A percentile compares a stretch with the other conserved stretches of the same genome.
These are phyloP conservation scores for Bombylius major DNA, from an alignment of 2,888 invertebrate genomes.

Conservation along the genomic window DNA sequence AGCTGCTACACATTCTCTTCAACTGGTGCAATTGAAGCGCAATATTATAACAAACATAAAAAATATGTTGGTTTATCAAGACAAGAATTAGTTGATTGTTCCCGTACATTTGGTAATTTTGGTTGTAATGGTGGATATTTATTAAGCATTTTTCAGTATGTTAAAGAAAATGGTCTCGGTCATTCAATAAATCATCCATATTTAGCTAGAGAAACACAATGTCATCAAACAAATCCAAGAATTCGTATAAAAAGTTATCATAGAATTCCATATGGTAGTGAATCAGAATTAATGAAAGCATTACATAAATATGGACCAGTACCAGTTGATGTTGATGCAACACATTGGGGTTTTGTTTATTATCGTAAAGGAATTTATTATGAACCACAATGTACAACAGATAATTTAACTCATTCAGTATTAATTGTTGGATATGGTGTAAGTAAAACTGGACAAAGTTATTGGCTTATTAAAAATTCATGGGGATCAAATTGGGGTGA, in stretches of 20 bases:
- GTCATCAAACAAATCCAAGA: neutral
- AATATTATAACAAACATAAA: neutral
- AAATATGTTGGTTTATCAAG: neutral
- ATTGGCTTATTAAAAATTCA: constrained; percentile 47
- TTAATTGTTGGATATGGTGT: constrained; percentile 12
- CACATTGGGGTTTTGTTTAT: constrained; percentile 62
- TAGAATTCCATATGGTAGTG: constrained; percentile 39
- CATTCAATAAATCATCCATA: neutral
- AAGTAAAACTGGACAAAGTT: constrained; percentile 1
- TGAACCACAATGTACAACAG: constrained; percentile 56
- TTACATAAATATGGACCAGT: constrained; percentile 68
- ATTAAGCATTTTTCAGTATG: neutral
- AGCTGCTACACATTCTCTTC: neutral
- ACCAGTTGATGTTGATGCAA: constrained; percentile 73
- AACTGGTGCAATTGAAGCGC: neutral
- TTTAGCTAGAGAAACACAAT: neutral
- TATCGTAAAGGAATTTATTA: constrained; percentile 63
- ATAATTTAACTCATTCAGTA: constrained; percentile 58
- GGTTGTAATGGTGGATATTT: neutral
- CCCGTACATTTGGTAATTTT: neutral
- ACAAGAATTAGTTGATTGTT: constrained; percentile 1
- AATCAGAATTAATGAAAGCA: constrained; percentile 54
- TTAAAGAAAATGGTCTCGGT: neutral
- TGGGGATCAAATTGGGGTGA: constrained; percentile 57
- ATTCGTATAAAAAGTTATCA: neutral